phyloP scores from a whole-genome alignment of 2,888 invertebrate genomes.

The Drosophila lutescens region DNA sequence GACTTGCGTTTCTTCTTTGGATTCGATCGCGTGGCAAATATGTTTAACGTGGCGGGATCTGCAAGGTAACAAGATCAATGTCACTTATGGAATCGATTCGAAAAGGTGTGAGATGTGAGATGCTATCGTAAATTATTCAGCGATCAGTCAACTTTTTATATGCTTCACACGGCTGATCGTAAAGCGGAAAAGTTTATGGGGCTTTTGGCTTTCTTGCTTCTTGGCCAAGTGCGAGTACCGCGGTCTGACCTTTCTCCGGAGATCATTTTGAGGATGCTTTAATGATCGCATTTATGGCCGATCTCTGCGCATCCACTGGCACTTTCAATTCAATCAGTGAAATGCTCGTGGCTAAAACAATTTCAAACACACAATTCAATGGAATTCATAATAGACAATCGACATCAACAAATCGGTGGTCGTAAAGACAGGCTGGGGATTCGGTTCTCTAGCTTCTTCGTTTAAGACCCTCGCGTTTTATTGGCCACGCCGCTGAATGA shows the following conservation, averaged over 20 bases:
- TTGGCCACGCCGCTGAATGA: constrained; percentile 55
- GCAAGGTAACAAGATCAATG: constrained; percentile 67
- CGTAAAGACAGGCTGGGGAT: constrained; percentile 46
- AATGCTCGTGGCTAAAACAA: constrained; percentile 62
- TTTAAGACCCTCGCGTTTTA: constrained; percentile 46
- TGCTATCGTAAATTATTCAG: constrained; percentile 35
- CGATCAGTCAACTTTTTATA: constrained; percentile 43
- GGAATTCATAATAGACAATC: constrained; percentile 64
- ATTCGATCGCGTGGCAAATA: constrained; percentile 95
- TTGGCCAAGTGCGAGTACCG: constrained; percentile 1
- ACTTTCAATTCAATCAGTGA: constrained; percentile 61
- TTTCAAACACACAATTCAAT: constrained; percentile 54
- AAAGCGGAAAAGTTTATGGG: constrained; percentile 41
- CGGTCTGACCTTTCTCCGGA: constrained; percentile 30
- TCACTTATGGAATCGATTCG: neutral
- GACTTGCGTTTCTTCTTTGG: constrained; percentile 99
- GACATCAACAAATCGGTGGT: constrained; percentile 29
- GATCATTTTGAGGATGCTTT: constrained; percentile 29
- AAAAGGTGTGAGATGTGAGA: constrained; percentile 39
- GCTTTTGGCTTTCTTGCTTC: constrained; percentile 22
- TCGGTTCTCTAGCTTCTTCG: constrained; percentile 38
- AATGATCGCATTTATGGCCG: constrained; percentile 44
- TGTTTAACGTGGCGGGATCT: constrained; percentile 95
- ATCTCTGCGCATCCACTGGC: constrained; percentile 38
- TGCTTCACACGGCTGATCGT: constrained; percentile 34